A percentile compares a stretch with the other conserved stretches of the same genome.
Evolutionary conservation across 30 jellyfish, hydroid and myxozoan genomes (phyloP).

Genomic region (Chrysaora quinquecirrha): DNA sequence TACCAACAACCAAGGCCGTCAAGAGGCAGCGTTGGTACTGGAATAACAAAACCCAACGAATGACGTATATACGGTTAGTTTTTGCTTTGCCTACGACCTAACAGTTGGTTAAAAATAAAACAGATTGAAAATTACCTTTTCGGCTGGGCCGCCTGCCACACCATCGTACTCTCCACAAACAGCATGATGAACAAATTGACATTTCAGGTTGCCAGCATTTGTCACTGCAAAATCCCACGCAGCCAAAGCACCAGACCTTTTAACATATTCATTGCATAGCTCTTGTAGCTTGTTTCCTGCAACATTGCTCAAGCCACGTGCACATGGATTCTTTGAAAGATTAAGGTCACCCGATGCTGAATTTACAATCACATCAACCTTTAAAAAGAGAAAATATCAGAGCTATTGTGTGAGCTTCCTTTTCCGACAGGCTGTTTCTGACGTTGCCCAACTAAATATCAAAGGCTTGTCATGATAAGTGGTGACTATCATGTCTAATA

Average conservation of each 20-base stretch:
- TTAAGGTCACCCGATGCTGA: slow-evolving; percentile 37
- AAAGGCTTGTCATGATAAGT: no score
- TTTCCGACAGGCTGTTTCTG: no score
- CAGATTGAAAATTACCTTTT: slow-evolving; percentile 15
- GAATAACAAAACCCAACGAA: no score
- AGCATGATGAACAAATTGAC: slow-evolving; percentile 41
- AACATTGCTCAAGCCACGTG: slow-evolving; percentile 35
- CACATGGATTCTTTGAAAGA: slow-evolving; percentile 54
- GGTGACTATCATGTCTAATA: no score
- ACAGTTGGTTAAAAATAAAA: no score
- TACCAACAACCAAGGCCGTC: no score
- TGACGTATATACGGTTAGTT: no score
- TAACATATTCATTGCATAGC: slow-evolving; percentile 13
- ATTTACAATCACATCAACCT: slow-evolving; percentile 57
- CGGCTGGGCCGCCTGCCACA: not conserved
- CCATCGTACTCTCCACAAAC: slow-evolving; percentile 51
- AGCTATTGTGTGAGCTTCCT: not conserved
- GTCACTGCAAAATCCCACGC: slow-evolving; percentile 33
- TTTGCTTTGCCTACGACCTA: no score
- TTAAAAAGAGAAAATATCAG: not conserved
- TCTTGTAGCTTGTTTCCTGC: slow-evolving; percentile 42
- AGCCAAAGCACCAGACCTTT: slow-evolving; percentile 6
- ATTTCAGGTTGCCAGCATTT: slow-evolving; percentile 19
- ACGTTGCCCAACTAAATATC: no score
- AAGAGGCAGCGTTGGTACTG: no score